A percentile compares a stretch with the other conserved stretches of the same genome.
phyloP scores from a whole-genome alignment of 2,113 vertebrate species.

The Oreochromis spilurus region DNA sequence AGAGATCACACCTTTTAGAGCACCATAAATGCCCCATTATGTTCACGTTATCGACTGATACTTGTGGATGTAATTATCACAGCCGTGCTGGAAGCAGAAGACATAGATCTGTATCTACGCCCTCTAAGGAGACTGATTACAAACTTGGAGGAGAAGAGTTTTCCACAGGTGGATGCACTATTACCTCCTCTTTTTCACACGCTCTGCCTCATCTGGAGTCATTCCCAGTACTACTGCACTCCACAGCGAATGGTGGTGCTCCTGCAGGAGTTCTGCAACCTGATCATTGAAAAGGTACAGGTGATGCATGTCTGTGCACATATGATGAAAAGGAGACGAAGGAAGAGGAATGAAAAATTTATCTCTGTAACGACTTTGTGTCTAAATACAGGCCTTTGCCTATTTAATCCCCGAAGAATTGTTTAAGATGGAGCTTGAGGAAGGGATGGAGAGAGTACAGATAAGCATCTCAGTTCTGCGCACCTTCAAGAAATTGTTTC shows the following conservation, averaged over 20 bases:
- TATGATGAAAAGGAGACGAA: not conserved
- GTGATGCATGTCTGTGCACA: not conserved
- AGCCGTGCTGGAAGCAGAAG: slow-evolving; percentile 70
- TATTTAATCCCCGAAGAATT: slow-evolving; percentile 76
- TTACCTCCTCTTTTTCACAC: slow-evolving; percentile 79
- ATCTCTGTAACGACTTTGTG: not conserved
- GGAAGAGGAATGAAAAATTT: not conserved
- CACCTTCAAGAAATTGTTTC: slow-evolving; percentile 70
- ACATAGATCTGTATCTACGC: slow-evolving; percentile 70
- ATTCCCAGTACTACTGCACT: slow-evolving; percentile 75
- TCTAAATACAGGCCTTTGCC: slow-evolving; percentile 51
- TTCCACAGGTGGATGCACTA: slow-evolving; percentile 69
- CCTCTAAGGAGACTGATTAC: slow-evolving; percentile 67
- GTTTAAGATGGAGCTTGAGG: slow-evolving; percentile 79
- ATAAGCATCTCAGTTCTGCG: slow-evolving; percentile 57
- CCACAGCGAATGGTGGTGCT: slow-evolving; percentile 78
- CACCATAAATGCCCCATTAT: not conserved
- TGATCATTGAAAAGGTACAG: slow-evolving; percentile 83
- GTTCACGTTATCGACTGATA: not conserved
- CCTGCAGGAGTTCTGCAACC: slow-evolving; percentile 82
- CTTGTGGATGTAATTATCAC: not conserved
- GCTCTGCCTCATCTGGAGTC: slow-evolving; percentile 87
- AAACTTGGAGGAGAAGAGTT: slow-evolving; percentile 71
- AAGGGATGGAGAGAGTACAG: slow-evolving; percentile 69
- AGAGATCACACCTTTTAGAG: not conserved